Evolutionary conservation across 2,797 vertebrate species (phyloP).

Genomic region (Mus spretus): DNA sequence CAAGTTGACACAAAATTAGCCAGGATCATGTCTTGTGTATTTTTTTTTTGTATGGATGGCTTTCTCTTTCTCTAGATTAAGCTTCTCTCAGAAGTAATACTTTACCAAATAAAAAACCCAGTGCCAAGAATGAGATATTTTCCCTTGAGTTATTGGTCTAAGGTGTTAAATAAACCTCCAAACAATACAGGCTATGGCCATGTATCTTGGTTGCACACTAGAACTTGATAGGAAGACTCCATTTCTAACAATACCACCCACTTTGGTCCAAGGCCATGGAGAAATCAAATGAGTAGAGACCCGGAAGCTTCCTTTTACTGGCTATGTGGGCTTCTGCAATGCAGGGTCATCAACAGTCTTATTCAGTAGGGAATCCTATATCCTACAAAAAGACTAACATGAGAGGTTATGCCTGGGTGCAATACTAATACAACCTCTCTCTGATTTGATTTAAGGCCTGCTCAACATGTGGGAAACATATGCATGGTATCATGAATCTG

Average conservation of each 20-base stretch:
- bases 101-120: neutral
- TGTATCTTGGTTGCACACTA: neutral
- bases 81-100: neutral
- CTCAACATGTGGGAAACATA: neutral
- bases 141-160: neutral
- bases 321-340: neutral
- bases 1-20: neutral
- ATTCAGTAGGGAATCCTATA: neutral
- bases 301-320: neutral
- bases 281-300: neutral
- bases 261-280: neutral
- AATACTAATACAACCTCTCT: neutral
- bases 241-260: neutral
- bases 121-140: neutral
- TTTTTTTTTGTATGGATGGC: neutral
- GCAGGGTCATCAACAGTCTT: neutral
- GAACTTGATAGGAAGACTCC: neutral
- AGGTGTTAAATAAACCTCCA: neutral
- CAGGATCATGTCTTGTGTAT: neutral
- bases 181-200: neutral
- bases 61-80: neutral
- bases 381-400: no score
- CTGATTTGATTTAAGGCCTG: neutral
- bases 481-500: neutral
- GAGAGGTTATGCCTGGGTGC: neutral